Evolutionary conservation across 2,797 vertebrate species (phyloP), one percentile per base, ranked within the genome.

Genomic region (Ptychadena robeensis): DNA sequence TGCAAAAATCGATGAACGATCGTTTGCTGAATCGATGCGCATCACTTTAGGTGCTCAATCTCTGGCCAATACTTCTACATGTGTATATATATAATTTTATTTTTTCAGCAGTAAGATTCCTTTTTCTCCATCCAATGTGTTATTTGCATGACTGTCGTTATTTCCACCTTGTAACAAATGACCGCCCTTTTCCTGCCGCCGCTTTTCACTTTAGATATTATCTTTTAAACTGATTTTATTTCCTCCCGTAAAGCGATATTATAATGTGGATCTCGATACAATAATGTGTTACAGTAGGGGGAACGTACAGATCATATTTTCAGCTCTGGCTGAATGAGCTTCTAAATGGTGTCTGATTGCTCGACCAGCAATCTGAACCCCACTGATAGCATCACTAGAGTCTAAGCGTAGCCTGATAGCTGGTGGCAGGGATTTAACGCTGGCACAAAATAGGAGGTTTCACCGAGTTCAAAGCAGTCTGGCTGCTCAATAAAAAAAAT

Each of bases 301-400:
- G 40, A 30, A 38, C 9, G 64, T n/a, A 67, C 40, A 32, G 15
- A 57, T 53, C 15, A 70, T 66, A 48, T 65, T 81, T 78, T 53
- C 74, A n/a, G 31, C 70, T 78, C 44, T 5, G 32, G 27, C 35
- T 32, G 63, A 79, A 59, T 68, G 34, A 57, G 44, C 73, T 83
- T 79, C 40, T 79, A 79, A 84, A 73, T 10, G 63, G 40, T 83
- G 68, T 68, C 68, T 83, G 82, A 79, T 73, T 79, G 70, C 76
- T 73, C 61, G 76, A 84, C 76, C 69, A 27, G 63, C 63, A 74
- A 73, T 79, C 70, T 80, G 69, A 79, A 59, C 70, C 78, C 44
- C n/a, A 74, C 76, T 79, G 76, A 80, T 84, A 74, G 44, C 76
- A 65, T 66, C 63, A 15, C 69, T 40, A 34, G 73, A 27, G 59